Conservation (phyloP, 2,797 vertebrate species). For the Leuciscus waleckii region DNA sequence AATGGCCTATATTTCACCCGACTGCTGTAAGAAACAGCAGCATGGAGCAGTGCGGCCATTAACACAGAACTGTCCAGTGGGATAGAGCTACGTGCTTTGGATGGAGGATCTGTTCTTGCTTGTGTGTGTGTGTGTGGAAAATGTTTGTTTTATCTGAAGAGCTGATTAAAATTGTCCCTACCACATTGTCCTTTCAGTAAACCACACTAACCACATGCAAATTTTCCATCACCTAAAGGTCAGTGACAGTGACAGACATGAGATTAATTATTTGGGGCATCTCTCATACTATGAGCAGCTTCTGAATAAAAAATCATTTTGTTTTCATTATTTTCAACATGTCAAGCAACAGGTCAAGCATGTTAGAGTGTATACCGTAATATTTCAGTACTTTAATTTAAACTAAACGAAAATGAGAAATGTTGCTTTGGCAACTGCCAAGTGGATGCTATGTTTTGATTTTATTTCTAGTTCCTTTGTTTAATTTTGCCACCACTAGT, state of each 20-base stretch:
- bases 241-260: not conserved
- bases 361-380: too few species aligned
- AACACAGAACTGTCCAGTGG: not conserved
- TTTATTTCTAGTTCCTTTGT: too few species aligned
- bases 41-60: not conserved
- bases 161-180: slow-evolving; percentile 8
- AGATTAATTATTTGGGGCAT: not conserved
- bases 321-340: too few species aligned
- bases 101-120: not conserved
- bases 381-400: too few species aligned
- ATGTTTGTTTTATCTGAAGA: slow-evolving; percentile 30
- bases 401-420: too few species aligned
- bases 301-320: not conserved
- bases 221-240: not conserved
- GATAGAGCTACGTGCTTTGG: not conserved
- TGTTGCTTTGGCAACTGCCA: too few species aligned
- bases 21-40: slow-evolving; percentile 25
- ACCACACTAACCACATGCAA: not conserved
- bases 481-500: too few species aligned
- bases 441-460: too few species aligned
- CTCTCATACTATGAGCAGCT: not conserved
- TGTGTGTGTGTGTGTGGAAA: slow-evolving; percentile 9
- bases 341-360: too few species aligned
- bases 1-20: slow-evolving; percentile 51
- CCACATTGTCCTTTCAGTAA: not conserved